phyloP scores from a whole-genome alignment of 2,113 vertebrate genomes.

The Azemiops feae region DNA sequence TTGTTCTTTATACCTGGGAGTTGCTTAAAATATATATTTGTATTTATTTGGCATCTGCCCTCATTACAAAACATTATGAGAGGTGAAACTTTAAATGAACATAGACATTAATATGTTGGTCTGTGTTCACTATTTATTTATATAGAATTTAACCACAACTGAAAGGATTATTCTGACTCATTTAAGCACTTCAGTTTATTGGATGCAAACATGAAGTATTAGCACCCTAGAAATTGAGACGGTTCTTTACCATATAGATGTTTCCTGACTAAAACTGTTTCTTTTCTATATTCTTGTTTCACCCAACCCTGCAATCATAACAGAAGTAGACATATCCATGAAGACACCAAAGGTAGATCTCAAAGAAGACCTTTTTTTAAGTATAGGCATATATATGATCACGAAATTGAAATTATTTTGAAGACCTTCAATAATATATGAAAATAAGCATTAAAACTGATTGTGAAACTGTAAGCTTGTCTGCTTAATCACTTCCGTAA shows the following conservation, averaged over 20 bases:
- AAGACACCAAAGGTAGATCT: background rate
- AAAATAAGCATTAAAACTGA: background rate
- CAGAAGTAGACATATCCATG: background rate
- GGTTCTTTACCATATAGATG: constrained; percentile 18
- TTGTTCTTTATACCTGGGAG: background rate
- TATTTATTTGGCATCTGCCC: background rate
- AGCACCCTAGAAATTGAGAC: constrained; percentile 16
- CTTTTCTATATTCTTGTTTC: background rate
- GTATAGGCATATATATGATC: background rate
- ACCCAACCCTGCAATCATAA: background rate
- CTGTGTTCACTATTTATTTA: background rate
- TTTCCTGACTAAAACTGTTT: background rate
- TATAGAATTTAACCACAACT: background rate
- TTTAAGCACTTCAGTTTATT: background rate
- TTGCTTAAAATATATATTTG: background rate
- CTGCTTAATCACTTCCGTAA: constrained; percentile 1
- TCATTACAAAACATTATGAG: background rate
- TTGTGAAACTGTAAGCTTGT: background rate
- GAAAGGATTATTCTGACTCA: constrained; percentile 27
- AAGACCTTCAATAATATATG: background rate
- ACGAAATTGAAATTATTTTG: background rate
- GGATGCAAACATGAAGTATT: background rate
- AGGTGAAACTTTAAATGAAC: fast-evolving
- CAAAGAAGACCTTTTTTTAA: background rate
- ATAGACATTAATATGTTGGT: background rate